A percentile compares a stretch with the other conserved stretches of the same genome.
These are phyloP conservation scores for Diadumene lineata DNA, from an alignment of 92 coral and sea anemone genomes.

Conservation along the genomic window DNA sequence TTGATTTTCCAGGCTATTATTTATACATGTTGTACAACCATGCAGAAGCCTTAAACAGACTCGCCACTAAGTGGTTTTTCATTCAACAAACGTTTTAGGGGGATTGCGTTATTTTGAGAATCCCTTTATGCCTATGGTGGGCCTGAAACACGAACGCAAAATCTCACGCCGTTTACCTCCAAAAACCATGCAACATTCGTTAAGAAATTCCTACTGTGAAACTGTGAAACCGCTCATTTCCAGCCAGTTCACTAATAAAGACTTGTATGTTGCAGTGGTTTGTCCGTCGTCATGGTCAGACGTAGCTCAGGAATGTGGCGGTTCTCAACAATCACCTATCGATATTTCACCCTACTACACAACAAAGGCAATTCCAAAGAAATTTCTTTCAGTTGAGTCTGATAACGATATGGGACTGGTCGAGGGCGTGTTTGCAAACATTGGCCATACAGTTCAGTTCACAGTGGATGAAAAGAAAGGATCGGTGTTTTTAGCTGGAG, in stretches of 20 bases:
- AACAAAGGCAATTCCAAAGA: neutral
- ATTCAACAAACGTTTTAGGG: too few relatives aligned
- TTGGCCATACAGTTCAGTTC: slow-evolving; percentile 16
- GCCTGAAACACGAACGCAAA: too few relatives aligned
- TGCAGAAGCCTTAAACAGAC: neutral
- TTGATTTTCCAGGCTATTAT: neutral
- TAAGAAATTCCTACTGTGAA: too few relatives aligned
- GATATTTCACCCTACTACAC: neutral
- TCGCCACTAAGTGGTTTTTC: too few relatives aligned
- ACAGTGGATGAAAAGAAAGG: slow-evolving; percentile 17
- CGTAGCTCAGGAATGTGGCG: slow-evolving; percentile 1
- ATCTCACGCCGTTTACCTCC: too few relatives aligned
- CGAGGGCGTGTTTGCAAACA: slow-evolving; percentile 20
- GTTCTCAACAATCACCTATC: slow-evolving; percentile 28
- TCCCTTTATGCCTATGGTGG: too few relatives aligned
- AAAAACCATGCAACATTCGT: too few relatives aligned
- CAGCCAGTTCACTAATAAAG: neutral
- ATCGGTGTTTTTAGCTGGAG: slow-evolving; percentile 13
- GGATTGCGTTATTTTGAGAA: too few relatives aligned
- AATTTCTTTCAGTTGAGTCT: slow-evolving; percentile 10
- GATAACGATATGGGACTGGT: slow-evolving; percentile 17
- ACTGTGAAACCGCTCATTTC: neutral
- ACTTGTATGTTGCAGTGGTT: neutral
- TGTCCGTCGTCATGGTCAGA: slow-evolving; percentile 12
- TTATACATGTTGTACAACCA: neutral